Evolutionary conservation across 2,113 vertebrate genomes (phyloP).

Genomic region (Blennius ocellaris): DNA sequence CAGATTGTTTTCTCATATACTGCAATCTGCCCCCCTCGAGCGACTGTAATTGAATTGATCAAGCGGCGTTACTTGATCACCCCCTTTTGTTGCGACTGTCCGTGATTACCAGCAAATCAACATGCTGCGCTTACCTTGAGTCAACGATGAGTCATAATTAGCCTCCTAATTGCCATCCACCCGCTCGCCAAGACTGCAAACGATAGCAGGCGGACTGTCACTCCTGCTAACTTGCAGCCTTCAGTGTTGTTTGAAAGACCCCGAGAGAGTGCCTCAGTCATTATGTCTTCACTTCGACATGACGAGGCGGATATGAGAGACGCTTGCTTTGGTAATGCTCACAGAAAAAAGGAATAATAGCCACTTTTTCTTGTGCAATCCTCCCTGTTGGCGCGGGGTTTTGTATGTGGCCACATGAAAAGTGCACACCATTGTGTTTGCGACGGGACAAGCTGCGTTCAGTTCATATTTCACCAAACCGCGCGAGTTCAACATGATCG

Average conservation of each 20-base stretch:
- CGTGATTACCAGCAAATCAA: conserved; percentile 54
- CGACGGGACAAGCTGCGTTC: conserved; percentile 31
- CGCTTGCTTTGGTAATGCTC: conserved; percentile 4
- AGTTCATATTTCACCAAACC: conserved; percentile 40
- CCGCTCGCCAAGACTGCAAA: conserved; percentile 17
- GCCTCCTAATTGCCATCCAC: conserved; percentile 49
- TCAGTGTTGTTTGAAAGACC: too few species aligned
- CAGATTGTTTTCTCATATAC: conserved; percentile 12
- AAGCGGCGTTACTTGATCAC: conserved; percentile 27
- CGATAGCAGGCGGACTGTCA: conserved; percentile 11
- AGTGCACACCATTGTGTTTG: conserved; percentile 6
- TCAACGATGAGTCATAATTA: conserved; percentile 51
- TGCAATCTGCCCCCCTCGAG: conserved; percentile 18
- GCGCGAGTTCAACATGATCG: conserved; percentile 51
- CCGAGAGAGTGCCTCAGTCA: not conserved
- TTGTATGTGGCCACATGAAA: not conserved
- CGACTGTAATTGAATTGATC: conserved; percentile 61
- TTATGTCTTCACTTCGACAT: conserved; percentile 7
- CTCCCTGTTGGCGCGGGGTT: not conserved
- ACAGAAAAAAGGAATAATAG: not conserved
- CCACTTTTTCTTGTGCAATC: not conserved
- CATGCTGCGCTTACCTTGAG: conserved; percentile 31
- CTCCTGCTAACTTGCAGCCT: too few species aligned
- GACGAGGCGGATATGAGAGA: not conserved
- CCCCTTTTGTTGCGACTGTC: conserved; percentile 38